Base-by-base conservation (phyloP, 2,888 invertebrate genomes). In the Dasysyrphus tricinctus region DNA sequence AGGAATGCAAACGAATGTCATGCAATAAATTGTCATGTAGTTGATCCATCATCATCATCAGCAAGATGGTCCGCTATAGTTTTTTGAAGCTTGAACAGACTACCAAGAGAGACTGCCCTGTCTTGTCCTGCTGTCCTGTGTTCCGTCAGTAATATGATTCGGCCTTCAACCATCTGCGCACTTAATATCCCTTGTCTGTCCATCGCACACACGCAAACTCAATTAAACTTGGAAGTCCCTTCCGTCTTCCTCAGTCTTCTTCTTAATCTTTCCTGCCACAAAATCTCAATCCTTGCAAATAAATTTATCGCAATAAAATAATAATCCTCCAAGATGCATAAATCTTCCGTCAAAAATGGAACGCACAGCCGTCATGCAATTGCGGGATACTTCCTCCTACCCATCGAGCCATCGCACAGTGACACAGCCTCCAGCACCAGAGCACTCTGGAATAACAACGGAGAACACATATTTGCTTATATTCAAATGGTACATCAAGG, bases 301-400 rank as follows among this genome's bases (percentile, higher is more conserved):
- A 82, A 82, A 86, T 86, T 82, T 82, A 82, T 79, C 82, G 86
- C 86, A 86, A 86, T 86, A 86, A 86, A 86, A 82, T 86, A 86
- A 86, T 86, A 86, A 86, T 82, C 82, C 86, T 61, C 86, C 47
- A 75, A 67, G 82, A 86, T 79, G 86, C 54, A 86, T 86, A 86
- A 86, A 86, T 86, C 86, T 82, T 86, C 47, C 54, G 74, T 86
- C 85, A 86, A 74, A 67, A 49, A 74, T 49, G n/a, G 49, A 80
- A 80, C 85, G 56, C 67, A 69, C 80, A 73, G 59, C 61, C 44
- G 49, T 85, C 85, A 61, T 74, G 78, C 77, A 81, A 86, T 81
- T 78, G 44, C 63, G 70, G 70, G 74, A 69, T 54, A 67, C 59
- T 73, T 67, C 78, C 72, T 56, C 63, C 63, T 61, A 32, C 34